Evolutionary conservation across 2,113 vertebrate genomes (phyloP).

Genomic region (Podiceps cristatus): DNA sequence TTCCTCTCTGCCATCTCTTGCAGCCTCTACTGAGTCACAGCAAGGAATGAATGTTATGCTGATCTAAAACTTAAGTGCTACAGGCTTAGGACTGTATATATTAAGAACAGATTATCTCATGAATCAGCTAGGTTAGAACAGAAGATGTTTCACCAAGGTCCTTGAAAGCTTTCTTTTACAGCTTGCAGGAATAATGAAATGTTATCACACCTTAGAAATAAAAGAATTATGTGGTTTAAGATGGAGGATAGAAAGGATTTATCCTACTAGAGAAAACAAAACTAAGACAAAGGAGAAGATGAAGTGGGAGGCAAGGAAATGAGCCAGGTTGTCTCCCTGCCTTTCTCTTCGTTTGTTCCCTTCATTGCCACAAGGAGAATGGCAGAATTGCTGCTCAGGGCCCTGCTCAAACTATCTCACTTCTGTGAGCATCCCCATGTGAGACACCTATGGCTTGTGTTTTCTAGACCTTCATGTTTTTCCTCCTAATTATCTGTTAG

Average conservation of each 20-base stretch:
- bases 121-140: conserved; percentile 23
- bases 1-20: not conserved
- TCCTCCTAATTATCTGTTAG: not conserved
- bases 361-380: not conserved
- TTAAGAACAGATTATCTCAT: conserved; percentile 53
- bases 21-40: conserved; percentile 58
- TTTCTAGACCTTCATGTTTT: not conserved
- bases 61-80: conserved; percentile 37
- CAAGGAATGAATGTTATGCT: conserved; percentile 49
- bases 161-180: conserved; percentile 26
- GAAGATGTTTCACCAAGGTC: conserved; percentile 21
- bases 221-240: not conserved
- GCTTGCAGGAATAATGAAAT: not conserved
- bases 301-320: not conserved
- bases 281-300: not conserved
- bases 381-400: not conserved
- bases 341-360: not conserved
- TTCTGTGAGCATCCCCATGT: not conserved
- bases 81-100: conserved; percentile 2
- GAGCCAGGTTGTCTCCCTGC: not conserved
- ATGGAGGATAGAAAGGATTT: not conserved
- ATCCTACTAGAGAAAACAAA: not conserved
- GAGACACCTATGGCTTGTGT: not conserved
- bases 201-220: not conserved
- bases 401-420: not conserved